Evolutionary conservation across 2,113 vertebrate genomes (phyloP).

Genomic region (Meleagris gallopavo): DNA sequence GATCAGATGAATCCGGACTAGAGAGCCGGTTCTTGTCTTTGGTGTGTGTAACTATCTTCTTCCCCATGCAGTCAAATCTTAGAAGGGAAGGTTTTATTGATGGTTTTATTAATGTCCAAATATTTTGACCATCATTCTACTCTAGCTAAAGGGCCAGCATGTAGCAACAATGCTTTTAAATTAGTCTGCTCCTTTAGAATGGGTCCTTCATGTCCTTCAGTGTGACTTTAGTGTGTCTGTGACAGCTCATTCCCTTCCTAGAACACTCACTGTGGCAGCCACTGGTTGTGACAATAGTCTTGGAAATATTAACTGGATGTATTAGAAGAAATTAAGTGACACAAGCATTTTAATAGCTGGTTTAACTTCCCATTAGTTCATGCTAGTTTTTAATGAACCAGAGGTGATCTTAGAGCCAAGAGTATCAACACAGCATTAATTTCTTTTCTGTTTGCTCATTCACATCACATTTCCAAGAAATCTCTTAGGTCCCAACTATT

Average conservation of each 20-base stretch:
- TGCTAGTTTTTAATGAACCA: neutral
- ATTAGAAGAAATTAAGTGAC: neutral
- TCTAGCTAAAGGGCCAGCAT: neutral
- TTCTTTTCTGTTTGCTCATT: slow-evolving; percentile 34
- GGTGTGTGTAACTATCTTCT: neutral
- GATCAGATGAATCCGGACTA: neutral
- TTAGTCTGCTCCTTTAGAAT: neutral
- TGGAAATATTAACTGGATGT: neutral
- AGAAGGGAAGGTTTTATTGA: neutral
- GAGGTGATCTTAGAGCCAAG: neutral
- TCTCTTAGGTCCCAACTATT: neutral
- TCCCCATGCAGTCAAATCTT: neutral
- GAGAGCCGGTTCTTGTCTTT: neutral
- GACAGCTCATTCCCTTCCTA: neutral
- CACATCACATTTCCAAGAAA: slow-evolving; percentile 4
- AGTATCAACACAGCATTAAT: neutral
- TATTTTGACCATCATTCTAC: neutral
- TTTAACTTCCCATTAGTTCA: neutral
- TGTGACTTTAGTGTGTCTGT: neutral
- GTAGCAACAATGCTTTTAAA: neutral
- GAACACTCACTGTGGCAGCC: neutral
- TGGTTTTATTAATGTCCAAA: neutral
- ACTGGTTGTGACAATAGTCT: fast-evolving
- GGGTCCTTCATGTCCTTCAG: neutral
- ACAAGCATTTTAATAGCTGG: neutral